A percentile compares a stretch with the other conserved stretches of the same genome.
phyloP scores from a whole-genome alignment of 2,797 vertebrate species.

The Thalassophryne amazonica region DNA sequence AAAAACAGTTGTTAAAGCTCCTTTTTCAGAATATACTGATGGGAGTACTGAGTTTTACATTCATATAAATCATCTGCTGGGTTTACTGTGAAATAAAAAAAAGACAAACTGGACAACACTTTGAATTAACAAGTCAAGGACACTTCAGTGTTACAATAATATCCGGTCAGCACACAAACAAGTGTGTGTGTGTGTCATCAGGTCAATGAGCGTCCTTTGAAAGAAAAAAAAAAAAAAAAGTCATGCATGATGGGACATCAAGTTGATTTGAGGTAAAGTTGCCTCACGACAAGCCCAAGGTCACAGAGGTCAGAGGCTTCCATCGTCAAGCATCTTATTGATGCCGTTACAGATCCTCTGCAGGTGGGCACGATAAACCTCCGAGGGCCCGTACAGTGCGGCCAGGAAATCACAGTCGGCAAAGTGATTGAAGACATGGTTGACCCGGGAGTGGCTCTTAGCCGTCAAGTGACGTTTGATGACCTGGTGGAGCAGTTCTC shows the following conservation, averaged over 20 bases:
- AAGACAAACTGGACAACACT: conserved; percentile 20
- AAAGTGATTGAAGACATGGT: conserved; percentile 92
- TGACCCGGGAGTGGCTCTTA: conserved; percentile 91
- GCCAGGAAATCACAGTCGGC: conserved; percentile 94
- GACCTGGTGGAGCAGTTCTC: conserved; percentile 91
- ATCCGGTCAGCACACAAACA: conserved; percentile 36
- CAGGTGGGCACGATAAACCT: conserved; percentile 86
- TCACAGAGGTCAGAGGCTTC: conserved; percentile 83
- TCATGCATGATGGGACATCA: not conserved
- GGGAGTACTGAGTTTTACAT: conserved; percentile 59
- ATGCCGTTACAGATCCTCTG: conserved; percentile 87
- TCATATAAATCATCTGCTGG: conserved; percentile 34
- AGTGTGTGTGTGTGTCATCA: conserved; percentile 40
- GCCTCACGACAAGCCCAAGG: not conserved
- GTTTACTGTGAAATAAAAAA: conserved; percentile 21
- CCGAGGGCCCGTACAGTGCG: conserved; percentile 82
- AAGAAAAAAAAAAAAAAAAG: conserved; percentile 14
- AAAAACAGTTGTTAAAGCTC: conserved; percentile 54
- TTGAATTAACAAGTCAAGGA: conserved; percentile 43
- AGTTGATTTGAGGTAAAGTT: conserved; percentile 23
- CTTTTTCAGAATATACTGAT: conserved; percentile 42
- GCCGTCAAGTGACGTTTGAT: conserved; percentile 88
- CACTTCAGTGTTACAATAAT: conserved; percentile 52
- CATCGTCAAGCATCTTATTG: conserved; percentile 93
- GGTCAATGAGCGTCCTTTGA: too few relatives aligned